Base-by-base conservation (phyloP, 2,797 vertebrate species). In the Sebastiscus tertius region DNA sequence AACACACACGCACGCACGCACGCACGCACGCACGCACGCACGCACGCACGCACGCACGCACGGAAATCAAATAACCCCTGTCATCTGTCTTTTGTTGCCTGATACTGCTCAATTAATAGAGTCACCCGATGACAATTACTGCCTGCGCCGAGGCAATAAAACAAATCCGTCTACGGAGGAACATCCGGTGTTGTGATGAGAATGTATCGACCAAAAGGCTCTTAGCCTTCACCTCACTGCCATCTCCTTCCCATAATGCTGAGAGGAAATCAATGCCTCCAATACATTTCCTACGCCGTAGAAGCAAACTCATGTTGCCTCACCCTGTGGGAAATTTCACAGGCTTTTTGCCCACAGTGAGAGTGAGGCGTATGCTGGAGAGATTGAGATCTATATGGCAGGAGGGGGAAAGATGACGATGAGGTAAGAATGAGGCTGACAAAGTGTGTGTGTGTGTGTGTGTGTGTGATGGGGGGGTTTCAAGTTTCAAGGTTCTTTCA, bases 211-310 rank as follows among this genome's bases (percentile, higher is more conserved):
- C 87, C 73, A 9, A 46, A 33, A 39, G 79, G 86, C 92, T 94
- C 87, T 93, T 87, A 91, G 87, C 60, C 77, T 81, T 90, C 76
- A 90, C 88, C 87, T 85, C 88, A 75, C 77, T 70, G 63, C 82
- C 87, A 79, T 84, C 84, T 84, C 60, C 76, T 78, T 89, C 90
- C 92, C 80, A 92, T 92, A 90, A 87, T 68, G 78, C 86, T 72
- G 86, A 89, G 80, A 89, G 89, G 63, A 93, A 95, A 95, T 94
- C 92, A 86, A 94, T 95, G 77, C 80, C 75, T 88, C 67, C 79
- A 75, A 91, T 89, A 91, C 31, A 65, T 95, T 95, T 94, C 89
- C 90, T 90, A 90, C 62, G 49, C 65, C 75, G 82, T 87, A 92
- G 88, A 94, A 77, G 82, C 82, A 87, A 90, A 89, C 72, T 87